phyloP scores from a whole-genome alignment of 2,113 vertebrate genomes.

The Pteruthius melanotis region DNA sequence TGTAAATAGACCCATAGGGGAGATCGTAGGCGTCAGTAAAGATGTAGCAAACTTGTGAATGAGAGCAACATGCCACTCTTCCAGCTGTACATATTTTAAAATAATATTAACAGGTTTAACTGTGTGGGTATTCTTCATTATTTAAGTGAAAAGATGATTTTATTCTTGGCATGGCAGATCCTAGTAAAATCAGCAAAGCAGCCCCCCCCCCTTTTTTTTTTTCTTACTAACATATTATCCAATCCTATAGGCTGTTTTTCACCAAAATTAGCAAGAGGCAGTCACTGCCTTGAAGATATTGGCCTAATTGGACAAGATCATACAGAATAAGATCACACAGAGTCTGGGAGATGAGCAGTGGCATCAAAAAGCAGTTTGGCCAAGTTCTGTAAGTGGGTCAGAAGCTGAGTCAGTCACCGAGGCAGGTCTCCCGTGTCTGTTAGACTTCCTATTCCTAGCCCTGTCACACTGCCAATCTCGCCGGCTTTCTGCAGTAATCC shows the following conservation, averaged over 20 bases:
- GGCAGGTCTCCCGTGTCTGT: not conserved
- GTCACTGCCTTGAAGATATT: not conserved
- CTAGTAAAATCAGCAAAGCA: not conserved
- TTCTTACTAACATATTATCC: not conserved
- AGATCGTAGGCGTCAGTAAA: not conserved
- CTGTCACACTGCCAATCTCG: not conserved
- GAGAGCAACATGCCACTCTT: not conserved
- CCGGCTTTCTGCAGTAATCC: not conserved
- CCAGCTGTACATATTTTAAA: not conserved
- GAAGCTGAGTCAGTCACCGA: not conserved
- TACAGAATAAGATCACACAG: not conserved
- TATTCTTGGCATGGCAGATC: not conserved
- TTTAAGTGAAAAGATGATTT: not conserved
- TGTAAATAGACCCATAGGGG: not conserved
- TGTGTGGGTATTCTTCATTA: constrained; percentile 15
- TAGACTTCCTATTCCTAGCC: not conserved
- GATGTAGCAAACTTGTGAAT: constrained; percentile 23
- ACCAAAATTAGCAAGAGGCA: not conserved
- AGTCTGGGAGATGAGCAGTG: not conserved
- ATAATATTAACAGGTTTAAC: constrained; percentile 24
- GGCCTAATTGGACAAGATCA: not conserved
- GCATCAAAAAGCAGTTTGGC: not conserved
- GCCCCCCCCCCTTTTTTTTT: too few species aligned
- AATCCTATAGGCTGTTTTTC: not conserved
- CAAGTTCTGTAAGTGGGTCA: not conserved